Conservation (phyloP, 2,888 invertebrate species). For the Dascillus cervinus region DNA sequence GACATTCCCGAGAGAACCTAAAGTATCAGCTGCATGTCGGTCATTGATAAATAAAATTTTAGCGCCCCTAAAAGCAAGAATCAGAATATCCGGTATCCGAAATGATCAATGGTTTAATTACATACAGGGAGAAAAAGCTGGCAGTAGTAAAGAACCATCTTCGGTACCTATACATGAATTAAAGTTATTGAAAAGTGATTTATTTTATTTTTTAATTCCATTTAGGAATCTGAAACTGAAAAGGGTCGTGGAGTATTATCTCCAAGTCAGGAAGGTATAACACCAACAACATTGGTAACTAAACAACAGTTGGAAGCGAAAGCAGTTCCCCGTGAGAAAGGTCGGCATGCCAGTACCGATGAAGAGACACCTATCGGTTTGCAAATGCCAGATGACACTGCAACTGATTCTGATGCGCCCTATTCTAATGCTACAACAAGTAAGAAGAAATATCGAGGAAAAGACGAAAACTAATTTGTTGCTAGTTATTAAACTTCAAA, state of each 20-base stretch:
- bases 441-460: slow-evolving; percentile 3
- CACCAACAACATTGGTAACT: slow-evolving; percentile 17
- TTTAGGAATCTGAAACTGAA: slow-evolving; percentile 3
- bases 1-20: slow-evolving; percentile 58
- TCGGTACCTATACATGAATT: slow-evolving; percentile 2
- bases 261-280: slow-evolving; percentile 9
- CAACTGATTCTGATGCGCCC: slow-evolving; percentile 5
- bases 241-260: slow-evolving; percentile 7
- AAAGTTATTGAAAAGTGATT: slow-evolving; percentile 4
- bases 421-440: not conserved
- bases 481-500: no score
- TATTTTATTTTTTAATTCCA: not conserved
- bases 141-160: slow-evolving; percentile 22
- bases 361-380: slow-evolving; percentile 18
- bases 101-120: slow-evolving; percentile 58
- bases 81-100: slow-evolving; percentile 58
- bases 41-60: slow-evolving; percentile 63
- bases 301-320: slow-evolving; percentile 24
- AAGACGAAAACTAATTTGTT: not conserved
- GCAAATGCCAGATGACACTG: slow-evolving; percentile 13
- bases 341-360: slow-evolving; percentile 18
- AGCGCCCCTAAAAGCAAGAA: slow-evolving; percentile 59
- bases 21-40: slow-evolving; percentile 57
- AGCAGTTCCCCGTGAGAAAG: slow-evolving; percentile 17
- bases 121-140: slow-evolving; percentile 20